A percentile compares a stretch with the other conserved stretches of the same genome.
These are phyloP conservation scores for Gallinago jamesoni DNA, from an alignment of 2,113 vertebrate genomes.

Conservation along the genomic window DNA sequence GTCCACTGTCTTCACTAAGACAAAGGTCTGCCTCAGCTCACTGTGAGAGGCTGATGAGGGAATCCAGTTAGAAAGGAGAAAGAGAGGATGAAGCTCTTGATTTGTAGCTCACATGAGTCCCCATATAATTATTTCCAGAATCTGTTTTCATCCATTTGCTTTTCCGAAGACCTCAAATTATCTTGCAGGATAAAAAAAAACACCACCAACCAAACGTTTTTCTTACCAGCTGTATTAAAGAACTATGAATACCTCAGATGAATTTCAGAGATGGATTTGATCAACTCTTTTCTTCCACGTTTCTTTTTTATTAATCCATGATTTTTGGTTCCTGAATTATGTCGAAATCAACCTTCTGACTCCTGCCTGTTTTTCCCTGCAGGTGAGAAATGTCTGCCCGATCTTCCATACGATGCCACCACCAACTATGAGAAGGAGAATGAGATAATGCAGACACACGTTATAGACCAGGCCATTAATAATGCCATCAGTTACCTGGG, in stretches of 20 bases:
- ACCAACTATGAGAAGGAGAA: conserved; percentile 82
- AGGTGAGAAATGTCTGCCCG: conserved; percentile 93
- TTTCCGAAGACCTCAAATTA: background rate
- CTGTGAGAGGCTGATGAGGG: background rate
- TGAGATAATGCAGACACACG: conserved; percentile 92
- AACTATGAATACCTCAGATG: background rate
- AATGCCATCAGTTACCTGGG: conserved; percentile 97
- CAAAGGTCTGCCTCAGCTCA: background rate
- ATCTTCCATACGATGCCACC: conserved; percentile 86
- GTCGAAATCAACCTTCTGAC: background rate
- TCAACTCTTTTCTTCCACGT: background rate
- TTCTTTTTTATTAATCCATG: background rate
- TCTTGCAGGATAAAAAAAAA: background rate
- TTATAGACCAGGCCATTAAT: conserved; percentile 99
- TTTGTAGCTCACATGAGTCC: background rate
- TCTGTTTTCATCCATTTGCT: background rate
- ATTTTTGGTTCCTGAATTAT: background rate
- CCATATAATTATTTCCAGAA: background rate
- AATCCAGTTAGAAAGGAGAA: background rate
- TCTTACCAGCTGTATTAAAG: background rate
- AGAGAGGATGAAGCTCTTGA: background rate
- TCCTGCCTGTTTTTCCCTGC: conserved; percentile 30
- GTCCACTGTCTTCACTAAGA: background rate
- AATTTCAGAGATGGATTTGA: background rate
- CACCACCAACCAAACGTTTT: rapidly evolving